Percentiles rank a stretch among this genome's conserved stretches.
Evolutionary conservation across 2,113 vertebrate genomes (phyloP).

Genomic region (Lagopus leucura): DNA sequence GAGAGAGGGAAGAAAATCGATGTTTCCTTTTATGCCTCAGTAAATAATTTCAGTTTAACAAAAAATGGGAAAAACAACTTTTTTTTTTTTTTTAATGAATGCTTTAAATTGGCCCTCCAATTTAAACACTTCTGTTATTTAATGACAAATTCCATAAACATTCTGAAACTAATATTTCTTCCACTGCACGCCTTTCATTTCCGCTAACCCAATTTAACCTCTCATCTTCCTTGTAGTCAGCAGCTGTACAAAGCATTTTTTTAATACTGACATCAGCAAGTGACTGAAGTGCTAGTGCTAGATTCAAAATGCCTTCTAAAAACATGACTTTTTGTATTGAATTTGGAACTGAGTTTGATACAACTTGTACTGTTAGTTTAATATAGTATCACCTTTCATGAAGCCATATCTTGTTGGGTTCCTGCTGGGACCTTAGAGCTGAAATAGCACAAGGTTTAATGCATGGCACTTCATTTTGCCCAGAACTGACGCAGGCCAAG

Average conservation of each 20-base stretch:
- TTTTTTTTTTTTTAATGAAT: neutral
- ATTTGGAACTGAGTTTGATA: slow-evolving; percentile 55
- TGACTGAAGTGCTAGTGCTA: slow-evolving; percentile 26
- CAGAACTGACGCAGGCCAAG: slow-evolving; percentile 52
- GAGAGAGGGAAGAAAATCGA: neutral
- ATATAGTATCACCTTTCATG: slow-evolving; percentile 59
- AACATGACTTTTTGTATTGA: neutral
- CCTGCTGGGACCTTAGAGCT: slow-evolving; percentile 49
- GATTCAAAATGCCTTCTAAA: slow-evolving; percentile 45
- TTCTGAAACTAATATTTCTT: slow-evolving; percentile 69
- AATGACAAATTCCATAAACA: slow-evolving; percentile 72
- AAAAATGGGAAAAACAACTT: slow-evolving; percentile 4
- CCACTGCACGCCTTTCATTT: slow-evolving; percentile 32
- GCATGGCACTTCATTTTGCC: slow-evolving; percentile 57
- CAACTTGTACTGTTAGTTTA: slow-evolving; percentile 63
- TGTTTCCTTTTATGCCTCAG: slow-evolving; percentile 53
- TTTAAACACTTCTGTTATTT: slow-evolving; percentile 70
- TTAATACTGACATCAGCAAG: slow-evolving; percentile 50
- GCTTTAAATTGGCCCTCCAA: slow-evolving; percentile 50
- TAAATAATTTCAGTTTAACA: slow-evolving; percentile 66
- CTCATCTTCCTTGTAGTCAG: slow-evolving; percentile 53
- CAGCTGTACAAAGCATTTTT: slow-evolving; percentile 47
- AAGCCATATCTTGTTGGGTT: slow-evolving; percentile 22
- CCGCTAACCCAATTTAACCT: slow-evolving; percentile 51
- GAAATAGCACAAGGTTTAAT: slow-evolving; percentile 50